Base-by-base conservation (phyloP, 2,888 invertebrate genomes). In the Mechanitis mazaeus region DNA sequence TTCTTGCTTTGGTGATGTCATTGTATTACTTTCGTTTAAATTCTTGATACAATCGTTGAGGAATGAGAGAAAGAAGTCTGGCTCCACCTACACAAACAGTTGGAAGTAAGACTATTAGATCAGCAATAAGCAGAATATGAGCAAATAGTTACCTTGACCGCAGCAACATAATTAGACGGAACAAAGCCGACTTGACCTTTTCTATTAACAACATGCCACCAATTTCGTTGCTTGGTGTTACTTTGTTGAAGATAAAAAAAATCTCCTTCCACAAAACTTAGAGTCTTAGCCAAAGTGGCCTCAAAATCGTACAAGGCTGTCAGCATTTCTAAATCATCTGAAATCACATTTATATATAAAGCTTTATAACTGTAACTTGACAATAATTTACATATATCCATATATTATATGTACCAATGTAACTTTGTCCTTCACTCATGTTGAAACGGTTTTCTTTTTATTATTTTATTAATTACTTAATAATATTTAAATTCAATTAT, bases 121-220 rank as follows among this genome's bases (percentile, higher is more conserved):
- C 5, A 45, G n/a, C 33, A 56, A 56, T 46, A 59, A 42, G 50
- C 9, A 31, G 31, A 31, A 50, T 50, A 31, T 7, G 50, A 28
- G 7, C 28, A 28, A 3, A 50, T 50, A 6, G 50, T 66, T 71
- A 95, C 96, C 91, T 95, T 94, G 73, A 95, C 92, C 74, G 93
- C 92, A 73, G 94, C 93, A 61, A 96, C 95, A 86, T 96, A 96
- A 91, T 96, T 96, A 58, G 95, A 96, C 64, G 96, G 96, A 70
- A 96, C 95, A 77, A 95, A 96, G 58, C 96, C 96, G 70, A 95
- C 92, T 81, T 95, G 94, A 72, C 95, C 96, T 78, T 92, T 93
- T 80, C 92, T 93, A 86, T 95, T 95, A 71, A 96, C 94, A 56
- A 96, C 96, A 90, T 95, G 95, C 96, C 95, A 96, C 96, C 96